Conservation (phyloP, 2,113 vertebrate species). For the Pelecanus crispus region DNA sequence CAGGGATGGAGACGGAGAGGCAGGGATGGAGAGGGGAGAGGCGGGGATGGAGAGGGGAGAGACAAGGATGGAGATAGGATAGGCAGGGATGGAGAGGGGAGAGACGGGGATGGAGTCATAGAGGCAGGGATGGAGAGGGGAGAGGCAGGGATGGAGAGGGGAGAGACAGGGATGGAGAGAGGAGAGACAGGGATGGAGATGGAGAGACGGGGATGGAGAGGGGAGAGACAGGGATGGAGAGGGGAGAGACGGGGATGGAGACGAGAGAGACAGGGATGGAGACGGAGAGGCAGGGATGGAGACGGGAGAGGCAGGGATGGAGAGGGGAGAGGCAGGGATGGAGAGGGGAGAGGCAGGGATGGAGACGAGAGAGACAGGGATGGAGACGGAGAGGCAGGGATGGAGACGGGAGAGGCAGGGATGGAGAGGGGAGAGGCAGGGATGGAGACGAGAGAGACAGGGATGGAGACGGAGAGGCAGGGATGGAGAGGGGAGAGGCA, state of each 20-base stretch:
- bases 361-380: not conserved
- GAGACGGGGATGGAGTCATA: not conserved
- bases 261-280: too few species aligned
- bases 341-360: not conserved
- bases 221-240: not conserved
- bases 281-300: too few species aligned
- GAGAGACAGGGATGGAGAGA: not conserved
- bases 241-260: not conserved
- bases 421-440: not conserved
- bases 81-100: too few species aligned
- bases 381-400: not conserved
- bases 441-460: not conserved
- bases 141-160: not conserved
- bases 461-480: too few species aligned
- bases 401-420: too few species aligned
- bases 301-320: not conserved
- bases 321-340: too few species aligned
- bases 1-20: not conserved
- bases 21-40: not conserved
- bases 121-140: too few species aligned
- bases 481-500: too few species aligned
- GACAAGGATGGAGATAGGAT: not conserved
- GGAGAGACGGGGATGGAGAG: too few species aligned
- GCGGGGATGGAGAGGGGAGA: not conserved
- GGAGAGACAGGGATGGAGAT: too few species aligned